Conservation (phyloP, 2,797 vertebrate species). For the Pyrocephalus nanus region DNA sequence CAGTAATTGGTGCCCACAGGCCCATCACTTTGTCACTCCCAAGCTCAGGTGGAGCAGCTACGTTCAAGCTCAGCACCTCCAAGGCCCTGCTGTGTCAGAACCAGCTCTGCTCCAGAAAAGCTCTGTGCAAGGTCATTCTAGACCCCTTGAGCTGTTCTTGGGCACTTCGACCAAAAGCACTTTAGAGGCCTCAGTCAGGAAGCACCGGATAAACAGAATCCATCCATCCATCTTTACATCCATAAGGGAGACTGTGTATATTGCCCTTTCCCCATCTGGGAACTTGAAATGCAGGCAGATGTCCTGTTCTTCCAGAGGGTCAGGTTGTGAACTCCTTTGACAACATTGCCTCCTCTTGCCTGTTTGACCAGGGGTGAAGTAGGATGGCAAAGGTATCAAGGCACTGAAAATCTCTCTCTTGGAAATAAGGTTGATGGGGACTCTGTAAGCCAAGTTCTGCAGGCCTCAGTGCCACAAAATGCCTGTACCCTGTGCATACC, state of each 20-base stretch:
- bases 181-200: background rate
- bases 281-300: background rate
- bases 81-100: background rate
- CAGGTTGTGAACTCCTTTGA: background rate
- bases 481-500: background rate
- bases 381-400: background rate
- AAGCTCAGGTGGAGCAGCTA: background rate
- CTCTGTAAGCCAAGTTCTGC: background rate
- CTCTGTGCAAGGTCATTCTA: background rate
- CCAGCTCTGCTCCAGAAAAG: background rate
- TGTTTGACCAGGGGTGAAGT: background rate
- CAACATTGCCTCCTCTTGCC: background rate
- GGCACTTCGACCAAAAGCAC: background rate
- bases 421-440: background rate
- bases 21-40: background rate
- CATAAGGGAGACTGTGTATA: background rate
- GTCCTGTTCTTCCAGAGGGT: background rate
- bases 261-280: background rate
- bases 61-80: background rate
- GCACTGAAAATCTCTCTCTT: background rate
- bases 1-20: background rate
- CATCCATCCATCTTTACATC: background rate
- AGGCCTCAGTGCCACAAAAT: background rate
- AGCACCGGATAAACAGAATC: background rate
- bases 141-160: background rate